Conservation (phyloP, 2,888 invertebrate genomes). For the Furcula furcula region DNA sequence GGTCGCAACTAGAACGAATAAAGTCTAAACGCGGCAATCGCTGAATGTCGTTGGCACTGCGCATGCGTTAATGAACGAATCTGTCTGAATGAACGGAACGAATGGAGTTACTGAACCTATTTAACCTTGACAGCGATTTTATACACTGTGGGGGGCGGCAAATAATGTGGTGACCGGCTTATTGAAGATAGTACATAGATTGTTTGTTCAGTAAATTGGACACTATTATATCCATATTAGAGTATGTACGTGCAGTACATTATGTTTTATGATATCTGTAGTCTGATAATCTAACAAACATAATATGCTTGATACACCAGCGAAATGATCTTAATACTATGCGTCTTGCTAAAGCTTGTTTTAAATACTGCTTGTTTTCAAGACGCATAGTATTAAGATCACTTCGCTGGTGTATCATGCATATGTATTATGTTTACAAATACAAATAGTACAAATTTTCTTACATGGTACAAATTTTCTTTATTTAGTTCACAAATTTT, state of each 20-base stretch:
- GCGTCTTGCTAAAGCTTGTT: too few relatives aligned
- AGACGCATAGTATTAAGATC: too few relatives aligned
- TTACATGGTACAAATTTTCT: too few relatives aligned
- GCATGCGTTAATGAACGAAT: conserved; percentile 43
- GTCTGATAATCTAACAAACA: neutral
- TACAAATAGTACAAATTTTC: too few relatives aligned
- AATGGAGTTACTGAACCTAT: conserved; percentile 33
- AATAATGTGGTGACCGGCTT: conserved; percentile 5
- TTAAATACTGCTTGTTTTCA: too few relatives aligned
- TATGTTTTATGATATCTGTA: neutral
- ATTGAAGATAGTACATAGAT: neutral
- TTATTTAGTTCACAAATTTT: too few relatives aligned
- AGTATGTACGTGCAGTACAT: too few relatives aligned
- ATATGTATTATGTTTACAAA: too few relatives aligned
- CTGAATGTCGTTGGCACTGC: conserved; percentile 14
- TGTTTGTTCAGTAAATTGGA: conserved; percentile 30
- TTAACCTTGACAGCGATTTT: conserved; percentile 26
- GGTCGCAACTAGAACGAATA: conserved; percentile 60
- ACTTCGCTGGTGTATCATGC: too few relatives aligned
- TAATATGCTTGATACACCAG: too few relatives aligned
- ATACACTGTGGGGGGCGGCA: conserved; percentile 19
- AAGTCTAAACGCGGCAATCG: conserved; percentile 33
- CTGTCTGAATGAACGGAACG: conserved; percentile 33
- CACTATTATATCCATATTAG: conserved; percentile 8
- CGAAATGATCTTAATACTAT: too few relatives aligned